Evolutionary conservation across 2,797 vertebrate species (phyloP), one percentile per base, ranked within the genome.

Genomic region (Coluber constrictor): DNA sequence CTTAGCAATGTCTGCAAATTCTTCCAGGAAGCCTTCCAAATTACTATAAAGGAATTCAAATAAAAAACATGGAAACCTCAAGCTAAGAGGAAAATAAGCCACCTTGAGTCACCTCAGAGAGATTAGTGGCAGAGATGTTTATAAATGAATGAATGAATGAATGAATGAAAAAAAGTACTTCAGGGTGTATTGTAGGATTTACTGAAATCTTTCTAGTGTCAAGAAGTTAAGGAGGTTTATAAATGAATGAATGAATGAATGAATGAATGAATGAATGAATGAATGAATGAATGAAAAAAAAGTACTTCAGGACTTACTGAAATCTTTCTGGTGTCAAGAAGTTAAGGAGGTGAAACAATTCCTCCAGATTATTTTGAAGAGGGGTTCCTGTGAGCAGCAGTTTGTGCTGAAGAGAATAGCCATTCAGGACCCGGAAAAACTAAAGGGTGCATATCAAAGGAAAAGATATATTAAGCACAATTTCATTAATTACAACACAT

Each of bases 1-100:
- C 97, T 99, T 99, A 95, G 99, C 99, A 92, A 99, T 99, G 96
- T 99, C 99, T 0, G 99, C 99, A 98, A 99, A 99, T 97, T 99
- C 99, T 96, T 99, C 99, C 95, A 99, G 96, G 97, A 99, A 99
- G 79, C 99, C 99, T 96, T 99, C 99, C 95, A 99, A 97, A 96
- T 99, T 99, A 97, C 99, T 99, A 96, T 74, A 91, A 74, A 95
- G 55, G 94, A 91, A 96, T 91, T 86, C 51, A 91, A 70, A 95
- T 0, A 94, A 51, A 63, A 90, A 90, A 94, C 56, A 94, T 1
- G 94, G 56, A 63, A 90, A 25, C 57, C 25, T 25, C 83, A 56
- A 54, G 90, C 6, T 27, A 90, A 95, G 59, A 88, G 83, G 63
- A 90, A 93, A 90, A 74, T 93, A 74, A 32, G 15, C 66, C n/a